phyloP scores from a whole-genome alignment of 2,797 vertebrate species.

The Odontamblyopus lacepedii region DNA sequence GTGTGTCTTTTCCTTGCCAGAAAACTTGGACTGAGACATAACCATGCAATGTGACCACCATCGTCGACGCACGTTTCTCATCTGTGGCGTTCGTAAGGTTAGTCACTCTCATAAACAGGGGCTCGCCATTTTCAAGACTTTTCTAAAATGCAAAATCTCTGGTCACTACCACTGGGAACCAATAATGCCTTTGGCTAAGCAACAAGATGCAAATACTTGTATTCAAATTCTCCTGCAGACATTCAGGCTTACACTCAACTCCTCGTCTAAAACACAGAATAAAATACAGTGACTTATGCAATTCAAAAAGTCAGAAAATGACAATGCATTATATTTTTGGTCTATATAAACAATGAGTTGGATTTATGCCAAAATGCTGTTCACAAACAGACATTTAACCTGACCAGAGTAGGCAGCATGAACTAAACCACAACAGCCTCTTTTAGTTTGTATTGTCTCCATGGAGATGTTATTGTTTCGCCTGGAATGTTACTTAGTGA shows the following conservation, averaged over 20 bases:
- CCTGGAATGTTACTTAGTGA: too few relatives aligned
- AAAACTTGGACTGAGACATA: constrained; percentile 32
- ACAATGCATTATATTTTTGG: neutral
- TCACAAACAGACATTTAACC: neutral
- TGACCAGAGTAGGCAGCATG: neutral
- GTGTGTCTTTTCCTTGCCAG: constrained; percentile 18
- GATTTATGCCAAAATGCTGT: neutral
- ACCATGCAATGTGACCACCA: constrained; percentile 58
- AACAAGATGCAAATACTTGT: constrained; percentile 81
- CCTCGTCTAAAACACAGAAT: constrained; percentile 36
- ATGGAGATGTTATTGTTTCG: too few relatives aligned
- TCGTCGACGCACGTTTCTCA: constrained; percentile 43
- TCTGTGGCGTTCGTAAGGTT: constrained; percentile 59
- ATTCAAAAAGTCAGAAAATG: constrained; percentile 25
- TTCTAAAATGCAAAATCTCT: constrained; percentile 77
- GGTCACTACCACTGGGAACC: constrained; percentile 73
- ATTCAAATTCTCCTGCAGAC: constrained; percentile 73
- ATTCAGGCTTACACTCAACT: constrained; percentile 46
- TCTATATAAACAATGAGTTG: neutral
- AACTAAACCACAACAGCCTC: neutral
- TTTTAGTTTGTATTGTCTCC: neutral
- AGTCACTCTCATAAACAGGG: constrained; percentile 54
- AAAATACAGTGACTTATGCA: constrained; percentile 30
- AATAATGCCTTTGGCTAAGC: constrained; percentile 75
- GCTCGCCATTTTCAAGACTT: constrained; percentile 56